Evolutionary conservation across 2,888 invertebrate genomes (phyloP), one percentile per base, ranked within the genome.

Genomic region (Yponomeuta cagnagella): DNA sequence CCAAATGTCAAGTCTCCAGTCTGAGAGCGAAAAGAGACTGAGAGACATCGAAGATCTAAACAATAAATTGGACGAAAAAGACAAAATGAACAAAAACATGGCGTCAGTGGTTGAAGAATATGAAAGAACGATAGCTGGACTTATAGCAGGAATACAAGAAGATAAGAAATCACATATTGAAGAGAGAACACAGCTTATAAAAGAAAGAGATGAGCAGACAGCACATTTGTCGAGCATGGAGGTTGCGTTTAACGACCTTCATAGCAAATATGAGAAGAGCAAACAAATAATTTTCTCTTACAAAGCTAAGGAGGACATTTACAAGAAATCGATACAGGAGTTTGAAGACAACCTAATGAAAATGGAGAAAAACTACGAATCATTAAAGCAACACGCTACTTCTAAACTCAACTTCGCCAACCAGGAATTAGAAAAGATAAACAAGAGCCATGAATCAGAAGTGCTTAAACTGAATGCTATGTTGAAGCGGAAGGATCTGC

Each of bases 361-460:
- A 93, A 95, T 97, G 86, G 96, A 97, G 80, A 95, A 95, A 74
- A 96, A 96, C 84, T 97, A 98, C 82, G 96, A 97, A 76, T 93
- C 95, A 75, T 93, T 98, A 74, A 97, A 97, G 87, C 95, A 95
- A 76, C 97, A 98, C 82, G 98, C 98, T 48, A 96, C 97, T 82
- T 95, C 96, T 71, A 97, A 98, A 88, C 93, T 98, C 72, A 97
- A 92, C 76, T 83, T 87, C 68, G 90, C 90, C 0, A 98, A 97
- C 85, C 94, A 95, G 79, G 98, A 98, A 85, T 93, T 98, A 78
- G 96, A 96, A 75, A 93, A 94, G 73, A 92, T 95, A 75, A 95
- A 95, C 77, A 95, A 94, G 77, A 93, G 95, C 66, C 95, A 96
- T 78, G 95, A 97, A 78, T 93, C 95, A 30, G 98, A 98, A 83